Evolutionary conservation across 2,797 vertebrate genomes (phyloP), one percentile per base, ranked within the genome.

Genomic region (Sarcophilus harrisii): DNA sequence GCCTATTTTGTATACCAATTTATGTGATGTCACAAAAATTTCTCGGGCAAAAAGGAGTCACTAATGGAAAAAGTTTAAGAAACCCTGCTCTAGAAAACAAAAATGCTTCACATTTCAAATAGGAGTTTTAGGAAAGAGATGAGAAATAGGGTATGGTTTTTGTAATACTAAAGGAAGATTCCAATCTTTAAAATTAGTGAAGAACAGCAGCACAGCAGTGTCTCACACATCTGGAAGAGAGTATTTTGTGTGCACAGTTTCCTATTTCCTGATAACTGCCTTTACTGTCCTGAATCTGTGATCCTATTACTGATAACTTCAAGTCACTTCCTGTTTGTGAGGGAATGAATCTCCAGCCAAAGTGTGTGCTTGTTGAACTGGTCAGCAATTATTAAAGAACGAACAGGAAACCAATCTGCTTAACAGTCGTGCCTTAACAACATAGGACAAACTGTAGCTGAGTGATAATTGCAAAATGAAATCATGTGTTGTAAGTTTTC

Each of bases 271-370:
- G 91, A 89, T 97, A 94, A 91, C 29, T 62, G 92, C 57, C 32
- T 6, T 87, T 55, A 29, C 73, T 95, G 90, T 90, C 91, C 93
- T n/a, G 24, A 60, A 92, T 91, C 52, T 91, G 55, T n/a, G 81
- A 92, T 94, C 58, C 12, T 45, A 54, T 94, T 92, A n/a, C 60
- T 11, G 94, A 92, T 91, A 90, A 58, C 54, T 57, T 38, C n/a
- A 55, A 92, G 59, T 90, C 59, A 91, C 58, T 96, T 96, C 95
- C 95, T 96, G 90, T 94, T 93, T 94, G 95, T 58, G 93, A 95
- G 93, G 94, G 91, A 91, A 57, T 45, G 91, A 32, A 24, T 60
- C 91, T 57, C 87, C 58, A n/a, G 54, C 81, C 90, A 87, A 92
- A 95, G 93, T 57, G 27, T 45, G 8, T 14, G 73, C 92, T 95